A percentile compares a stretch with the other conserved stretches of the same genome.
Conservation (phyloP, 2,888 invertebrate species). For the Nowickia ferox region DNA sequence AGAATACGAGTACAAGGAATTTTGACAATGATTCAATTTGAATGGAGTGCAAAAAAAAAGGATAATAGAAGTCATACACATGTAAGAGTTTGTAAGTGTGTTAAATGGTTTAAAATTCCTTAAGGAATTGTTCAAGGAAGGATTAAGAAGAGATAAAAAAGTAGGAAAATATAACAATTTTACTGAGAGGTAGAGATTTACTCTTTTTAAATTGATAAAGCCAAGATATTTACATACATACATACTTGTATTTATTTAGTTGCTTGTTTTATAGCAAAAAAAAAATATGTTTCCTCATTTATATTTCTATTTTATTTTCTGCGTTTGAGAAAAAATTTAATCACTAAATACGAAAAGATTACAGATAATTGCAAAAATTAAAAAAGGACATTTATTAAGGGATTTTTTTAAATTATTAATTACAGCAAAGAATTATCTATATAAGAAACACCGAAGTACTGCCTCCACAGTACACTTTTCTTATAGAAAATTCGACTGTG, state of each 20-base stretch:
- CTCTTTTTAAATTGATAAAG: constrained; percentile 1
- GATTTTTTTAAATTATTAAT: too few relatives aligned
- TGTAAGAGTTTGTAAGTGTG: constrained; percentile 10
- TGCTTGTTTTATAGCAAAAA: too few relatives aligned
- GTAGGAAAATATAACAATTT: neutral
- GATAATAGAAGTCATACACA: constrained; percentile 36
- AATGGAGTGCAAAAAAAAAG: constrained; percentile 15
- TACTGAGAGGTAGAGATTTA: neutral
- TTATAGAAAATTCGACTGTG: too few relatives aligned
- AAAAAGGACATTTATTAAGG: too few relatives aligned
- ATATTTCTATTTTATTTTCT: neutral
- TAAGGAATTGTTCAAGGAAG: constrained; percentile 37
- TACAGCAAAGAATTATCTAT: too few relatives aligned
- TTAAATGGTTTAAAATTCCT: constrained; percentile 51
- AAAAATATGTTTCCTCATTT: too few relatives aligned
- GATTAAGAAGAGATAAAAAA: constrained; percentile 52
- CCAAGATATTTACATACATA: neutral
- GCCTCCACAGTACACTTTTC: too few relatives aligned
- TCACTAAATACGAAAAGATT: too few relatives aligned
- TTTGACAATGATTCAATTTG: constrained; percentile 58
- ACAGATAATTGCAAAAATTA: too few relatives aligned
- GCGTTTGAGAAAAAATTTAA: too few relatives aligned
- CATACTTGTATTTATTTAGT: neutral
- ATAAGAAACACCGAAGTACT: too few relatives aligned
- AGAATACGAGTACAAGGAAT: constrained; percentile 31